Base-by-base conservation (phyloP, 2,888 invertebrate species). In the Clivina fossor region DNA sequence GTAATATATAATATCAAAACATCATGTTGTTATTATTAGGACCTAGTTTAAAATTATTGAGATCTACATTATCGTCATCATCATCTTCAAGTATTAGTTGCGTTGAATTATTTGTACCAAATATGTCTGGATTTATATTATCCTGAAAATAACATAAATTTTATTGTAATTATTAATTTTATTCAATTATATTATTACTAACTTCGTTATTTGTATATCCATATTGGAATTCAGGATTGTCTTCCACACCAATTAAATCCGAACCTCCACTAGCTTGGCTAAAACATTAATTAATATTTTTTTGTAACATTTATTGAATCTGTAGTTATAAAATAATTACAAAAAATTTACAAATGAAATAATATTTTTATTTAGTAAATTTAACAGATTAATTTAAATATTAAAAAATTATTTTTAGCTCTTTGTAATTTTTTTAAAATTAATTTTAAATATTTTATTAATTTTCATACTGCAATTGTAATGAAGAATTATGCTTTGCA, bases 191-290 rank as follows among this genome's bases (percentile, higher is more conserved):
- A n/a, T n/a, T n/a, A n/a, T n/a, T n/a, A n/a, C n/a, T n/a, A n/a
- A n/a, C n/a, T n/a, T n/a, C n/a, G n/a, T 33, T n/a, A 4, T 37
- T 37, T 16, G 11, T 20, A 30, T 16, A 11, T 4, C 73, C 70
- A 71, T 55, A 46, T 4, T 73, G 70, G 71, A 85, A 84, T 67
- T 84, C 80, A 4, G 82, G 82, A 69, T 83, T 74, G 64, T 86
- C 78, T 66, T 85, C 85, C 33, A 85, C 77, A 26, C 85, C 85
- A 61, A 83, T 80, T 57, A 86, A 71, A 63, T 85, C 84, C 0
- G 85, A 85, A 66, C 83, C 82, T 20, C 79, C 79, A 18, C 84
- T 84, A 15, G 71, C 70, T 44, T 80, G 76, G 62, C 84, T 85
- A 69, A 15, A 53, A n/a, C n/a, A 48, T 38, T 20, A 30, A 22